These are phyloP conservation scores for Elephantulus edwardii DNA, from an alignment of 2,113 vertebrate genomes.

Conservation along the genomic window DNA sequence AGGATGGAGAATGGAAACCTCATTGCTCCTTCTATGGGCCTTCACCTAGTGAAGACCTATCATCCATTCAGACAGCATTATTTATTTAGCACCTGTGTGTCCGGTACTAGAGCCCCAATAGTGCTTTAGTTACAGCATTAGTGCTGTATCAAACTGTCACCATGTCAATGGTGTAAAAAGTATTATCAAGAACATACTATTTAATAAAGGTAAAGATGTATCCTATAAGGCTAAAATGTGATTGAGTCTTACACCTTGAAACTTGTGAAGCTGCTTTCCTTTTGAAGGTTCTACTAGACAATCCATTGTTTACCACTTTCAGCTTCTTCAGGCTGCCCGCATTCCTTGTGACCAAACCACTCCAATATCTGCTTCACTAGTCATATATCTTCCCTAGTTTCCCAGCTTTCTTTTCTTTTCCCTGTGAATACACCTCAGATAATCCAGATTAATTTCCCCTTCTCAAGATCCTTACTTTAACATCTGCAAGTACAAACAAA, in stretches of 20 bases:
- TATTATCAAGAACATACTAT: neutral
- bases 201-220: too few relatives aligned
- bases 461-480: neutral
- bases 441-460: neutral
- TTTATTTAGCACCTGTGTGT: neutral
- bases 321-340: neutral
- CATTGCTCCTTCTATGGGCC: neutral
- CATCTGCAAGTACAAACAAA: neutral
- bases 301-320: neutral
- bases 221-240: neutral
- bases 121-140: neutral
- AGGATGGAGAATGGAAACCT: neutral
- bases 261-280: neutral
- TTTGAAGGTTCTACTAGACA: neutral
- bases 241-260: neutral
- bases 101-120: neutral
- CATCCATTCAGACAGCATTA: neutral
- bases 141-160: neutral
- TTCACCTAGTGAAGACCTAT: conserved; percentile 1
- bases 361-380: neutral
- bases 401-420: neutral
- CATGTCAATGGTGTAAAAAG: neutral
- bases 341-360: neutral
- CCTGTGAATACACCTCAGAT: neutral
- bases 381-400: neutral